Evolutionary conservation across 1,140 invertebrate species (phyloP), one percentile per base, ranked within the genome.

Genomic region (Zelostemma sp.): DNA sequence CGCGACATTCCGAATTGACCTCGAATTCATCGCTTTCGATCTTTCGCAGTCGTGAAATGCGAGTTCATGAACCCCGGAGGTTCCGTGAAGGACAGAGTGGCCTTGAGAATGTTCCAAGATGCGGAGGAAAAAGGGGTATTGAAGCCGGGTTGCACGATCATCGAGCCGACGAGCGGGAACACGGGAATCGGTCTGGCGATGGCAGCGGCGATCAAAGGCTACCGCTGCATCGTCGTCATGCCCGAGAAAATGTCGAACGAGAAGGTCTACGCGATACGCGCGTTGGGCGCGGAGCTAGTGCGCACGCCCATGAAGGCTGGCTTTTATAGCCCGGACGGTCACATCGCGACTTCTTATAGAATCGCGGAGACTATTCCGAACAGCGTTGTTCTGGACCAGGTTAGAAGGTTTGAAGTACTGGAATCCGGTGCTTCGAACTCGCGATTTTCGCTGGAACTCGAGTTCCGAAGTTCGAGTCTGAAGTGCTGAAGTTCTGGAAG

Each of bases 221-320:
- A 99, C 83, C 90, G 91, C 61, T 99, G 97, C 82, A 93, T 99
- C 33, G 99, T 99, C 82, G 97, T 99, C 0, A 95, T 99, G 92
- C 97, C 98, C 0, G 95, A 99, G 77, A 99, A 99, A 86, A 99
- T 99, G 97, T 98, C 95, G 16, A 93, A 95, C 84, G 97, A 99
- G 86, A 99, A 99, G 88, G 96, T 97, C 6, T 89, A 89, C 45
- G 92, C 94, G 0, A 80, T 99, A 19, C 86, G 88, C 66, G 94
- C 94, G 1, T 87, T 99, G 2, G 98, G 98, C 4, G 97, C 98
- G 11, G 92, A 97, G 85, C 98, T 99, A 60, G 91, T 99, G 9
- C 88, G 97, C 31, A 99, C 97, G 0, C 97, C 97, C 18, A 99
- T 95, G 1, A 92, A 94, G 79, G 97, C 96, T 0, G 88, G 91